Percentiles rank a stretch among this genome's conserved stretches.
phyloP scores from a whole-genome alignment of 2,888 invertebrate genomes.

The Tortricodes alternella region DNA sequence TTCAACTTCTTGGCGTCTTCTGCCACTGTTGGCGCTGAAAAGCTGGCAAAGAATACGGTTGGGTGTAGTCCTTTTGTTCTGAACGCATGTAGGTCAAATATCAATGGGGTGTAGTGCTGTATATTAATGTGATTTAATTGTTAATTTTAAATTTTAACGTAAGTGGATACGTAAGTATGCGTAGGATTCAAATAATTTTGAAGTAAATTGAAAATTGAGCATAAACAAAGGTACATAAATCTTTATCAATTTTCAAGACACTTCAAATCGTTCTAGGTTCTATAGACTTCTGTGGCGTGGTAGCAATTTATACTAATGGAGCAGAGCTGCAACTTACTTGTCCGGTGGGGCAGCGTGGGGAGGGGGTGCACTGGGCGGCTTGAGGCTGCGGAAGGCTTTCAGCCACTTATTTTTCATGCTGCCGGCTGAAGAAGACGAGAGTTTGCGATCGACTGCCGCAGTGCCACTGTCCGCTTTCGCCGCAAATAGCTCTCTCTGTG shows the following conservation, averaged over 20 bases:
- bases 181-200: no score
- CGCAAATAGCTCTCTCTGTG: slow-evolving; percentile 93
- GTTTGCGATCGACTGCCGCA: slow-evolving; percentile 89
- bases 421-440: slow-evolving; percentile 92
- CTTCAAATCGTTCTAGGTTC: not conserved
- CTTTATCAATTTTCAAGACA: not conserved
- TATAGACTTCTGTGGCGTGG: not conserved
- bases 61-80: slow-evolving; percentile 15
- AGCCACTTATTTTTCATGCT: slow-evolving; percentile 99
- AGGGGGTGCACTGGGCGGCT: slow-evolving; percentile 87
- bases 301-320: not conserved
- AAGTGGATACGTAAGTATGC: not conserved
- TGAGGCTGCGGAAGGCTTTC: slow-evolving; percentile 97
- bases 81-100: slow-evolving; percentile 15
- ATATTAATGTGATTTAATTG: not conserved
- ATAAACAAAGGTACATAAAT: not conserved
- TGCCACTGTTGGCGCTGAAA: slow-evolving; percentile 18
- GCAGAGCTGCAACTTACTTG: slow-evolving; percentile 59
- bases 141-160: not conserved
- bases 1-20: slow-evolving; percentile 15
- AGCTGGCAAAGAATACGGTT: slow-evolving; percentile 17
- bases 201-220: no score
- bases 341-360: slow-evolving; percentile 72
- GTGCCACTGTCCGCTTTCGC: slow-evolving; percentile 88
- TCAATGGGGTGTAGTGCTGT: slow-evolving; percentile 14